Evolutionary conservation across 2,113 vertebrate genomes (phyloP).

Genomic region (Damaliscus lunatus): DNA sequence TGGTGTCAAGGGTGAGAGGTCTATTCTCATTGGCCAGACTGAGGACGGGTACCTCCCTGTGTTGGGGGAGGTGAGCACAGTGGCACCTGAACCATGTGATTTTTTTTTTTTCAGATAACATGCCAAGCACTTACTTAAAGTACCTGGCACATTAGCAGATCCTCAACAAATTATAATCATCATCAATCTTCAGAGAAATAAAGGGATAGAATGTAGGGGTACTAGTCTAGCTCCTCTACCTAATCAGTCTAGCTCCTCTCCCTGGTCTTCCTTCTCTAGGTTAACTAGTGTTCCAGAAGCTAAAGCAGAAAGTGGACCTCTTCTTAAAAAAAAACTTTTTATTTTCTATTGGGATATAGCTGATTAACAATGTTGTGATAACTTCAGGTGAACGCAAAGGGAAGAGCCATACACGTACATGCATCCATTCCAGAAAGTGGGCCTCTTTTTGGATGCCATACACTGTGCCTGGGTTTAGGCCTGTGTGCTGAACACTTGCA

Average conservation of each 20-base stretch:
- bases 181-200: neutral
- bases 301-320: neutral
- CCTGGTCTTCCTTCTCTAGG: neutral
- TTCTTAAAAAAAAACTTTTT: neutral
- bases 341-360: neutral
- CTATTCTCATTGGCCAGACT: neutral
- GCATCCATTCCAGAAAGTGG: neutral
- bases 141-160: neutral
- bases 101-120: no score
- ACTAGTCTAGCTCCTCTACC: neutral
- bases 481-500: neutral
- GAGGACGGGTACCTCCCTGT: neutral
- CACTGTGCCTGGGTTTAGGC: neutral
- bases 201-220: neutral
- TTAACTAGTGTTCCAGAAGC: neutral
- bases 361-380: neutral
- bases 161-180: neutral
- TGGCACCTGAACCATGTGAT: neutral
- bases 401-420: neutral
- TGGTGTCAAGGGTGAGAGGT: neutral
- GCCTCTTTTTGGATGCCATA: accelerated
- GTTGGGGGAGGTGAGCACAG: neutral
- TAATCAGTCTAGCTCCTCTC: neutral
- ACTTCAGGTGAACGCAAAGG: neutral
- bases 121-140: no score